Conservation (phyloP, 2,113 vertebrate genomes). For the Oenanthe oenanthe region DNA sequence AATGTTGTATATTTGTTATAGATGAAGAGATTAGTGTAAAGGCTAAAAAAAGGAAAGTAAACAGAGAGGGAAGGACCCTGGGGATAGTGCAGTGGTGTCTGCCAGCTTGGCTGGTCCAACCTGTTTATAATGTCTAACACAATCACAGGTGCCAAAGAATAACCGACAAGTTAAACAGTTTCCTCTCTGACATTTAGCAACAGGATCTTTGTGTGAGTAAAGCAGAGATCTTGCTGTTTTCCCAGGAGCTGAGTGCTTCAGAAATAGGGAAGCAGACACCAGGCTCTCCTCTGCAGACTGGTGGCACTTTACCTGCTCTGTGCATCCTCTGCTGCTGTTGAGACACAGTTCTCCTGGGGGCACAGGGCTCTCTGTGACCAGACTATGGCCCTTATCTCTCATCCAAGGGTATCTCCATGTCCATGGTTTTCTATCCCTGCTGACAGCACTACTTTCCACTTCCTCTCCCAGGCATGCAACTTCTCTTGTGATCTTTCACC, state of each 20-base stretch:
- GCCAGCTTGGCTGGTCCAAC: constrained; percentile 29
- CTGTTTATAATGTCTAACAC: constrained; percentile 44
- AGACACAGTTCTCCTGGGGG: background rate
- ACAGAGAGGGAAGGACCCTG: constrained; percentile 37
- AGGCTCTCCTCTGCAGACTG: background rate
- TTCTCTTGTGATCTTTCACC: background rate
- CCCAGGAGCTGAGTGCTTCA: background rate
- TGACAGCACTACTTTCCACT: background rate
- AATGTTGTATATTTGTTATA: constrained; percentile 10
- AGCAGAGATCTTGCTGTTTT: background rate
- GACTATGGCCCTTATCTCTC: background rate
- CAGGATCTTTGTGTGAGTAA: background rate
- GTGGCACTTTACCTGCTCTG: background rate
- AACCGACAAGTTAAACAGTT: constrained; percentile 28
- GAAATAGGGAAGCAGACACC: background rate
- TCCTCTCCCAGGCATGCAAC: background rate
- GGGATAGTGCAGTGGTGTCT: background rate
- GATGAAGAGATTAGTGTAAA: constrained; percentile 11
- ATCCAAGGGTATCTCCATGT: fast-evolving
- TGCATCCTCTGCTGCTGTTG: background rate
- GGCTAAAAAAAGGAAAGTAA: constrained; percentile 23
- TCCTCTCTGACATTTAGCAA: constrained; percentile 5
- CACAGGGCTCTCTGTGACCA: background rate
- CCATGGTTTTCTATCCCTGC: background rate
- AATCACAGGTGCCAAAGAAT: constrained; percentile 45